A percentile compares a stretch with the other conserved stretches of the same genome.
Evolutionary conservation across 1,140 invertebrate species (phyloP).

Genomic region (Drosophila burlai): DNA sequence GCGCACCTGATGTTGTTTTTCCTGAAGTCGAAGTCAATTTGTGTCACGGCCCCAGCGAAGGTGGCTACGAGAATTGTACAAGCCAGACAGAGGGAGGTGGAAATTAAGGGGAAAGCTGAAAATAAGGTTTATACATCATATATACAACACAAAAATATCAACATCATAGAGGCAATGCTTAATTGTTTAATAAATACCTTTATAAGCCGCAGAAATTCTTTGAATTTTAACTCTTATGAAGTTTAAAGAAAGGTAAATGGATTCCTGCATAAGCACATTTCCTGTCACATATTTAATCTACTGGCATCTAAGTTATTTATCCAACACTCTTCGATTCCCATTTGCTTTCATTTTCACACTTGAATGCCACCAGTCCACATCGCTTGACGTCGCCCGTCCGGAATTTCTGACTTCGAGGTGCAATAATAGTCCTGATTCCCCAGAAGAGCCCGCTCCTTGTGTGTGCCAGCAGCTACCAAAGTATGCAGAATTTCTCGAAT

Average conservation of each 20-base stretch:
- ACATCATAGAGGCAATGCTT: neutral
- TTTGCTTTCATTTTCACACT: conserved; percentile 24
- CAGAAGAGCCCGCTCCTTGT: neutral
- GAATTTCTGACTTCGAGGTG: conserved; percentile 54
- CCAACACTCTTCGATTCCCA: neutral
- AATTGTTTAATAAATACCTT: neutral
- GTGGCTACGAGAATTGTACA: conserved; percentile 24
- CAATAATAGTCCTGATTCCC: conserved; percentile 47
- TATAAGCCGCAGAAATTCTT: neutral
- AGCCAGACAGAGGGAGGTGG: neutral
- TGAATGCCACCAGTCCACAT: conserved; percentile 7
- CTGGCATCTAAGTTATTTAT: conserved; percentile 38
- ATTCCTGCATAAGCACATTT: neutral
- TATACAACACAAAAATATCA: neutral
- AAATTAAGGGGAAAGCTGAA: neutral
- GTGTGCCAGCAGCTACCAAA: neutral
- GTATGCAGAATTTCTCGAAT: conserved; percentile 32
- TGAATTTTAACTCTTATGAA: neutral
- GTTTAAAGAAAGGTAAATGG: neutral
- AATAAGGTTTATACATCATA: neutral
- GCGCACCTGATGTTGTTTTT: conserved; percentile 23
- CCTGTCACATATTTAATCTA: neutral
- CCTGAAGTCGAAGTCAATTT: conserved; percentile 66
- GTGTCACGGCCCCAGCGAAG: conserved; percentile 45
- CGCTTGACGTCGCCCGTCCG: neutral